Percentiles rank a stretch among this genome's conserved stretches.
Conservation (phyloP, 2,113 vertebrate genomes). For the Sylvietta virens region DNA sequence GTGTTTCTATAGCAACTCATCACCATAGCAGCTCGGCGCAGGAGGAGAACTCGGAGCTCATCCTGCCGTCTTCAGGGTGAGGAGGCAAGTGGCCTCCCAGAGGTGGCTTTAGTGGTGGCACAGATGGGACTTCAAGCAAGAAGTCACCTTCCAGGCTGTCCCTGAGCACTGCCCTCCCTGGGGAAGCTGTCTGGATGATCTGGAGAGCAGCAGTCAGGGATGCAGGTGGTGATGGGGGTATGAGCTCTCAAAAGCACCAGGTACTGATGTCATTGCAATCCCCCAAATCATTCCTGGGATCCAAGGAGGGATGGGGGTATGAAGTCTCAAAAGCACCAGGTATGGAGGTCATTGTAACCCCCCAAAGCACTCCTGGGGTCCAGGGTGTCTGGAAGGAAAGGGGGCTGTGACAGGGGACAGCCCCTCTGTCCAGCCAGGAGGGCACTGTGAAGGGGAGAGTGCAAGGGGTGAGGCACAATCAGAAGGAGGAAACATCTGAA, state of each 20-base stretch:
- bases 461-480: not conserved
- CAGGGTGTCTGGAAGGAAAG: not conserved
- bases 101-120: not conserved
- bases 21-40: conserved; percentile 55
- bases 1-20: conserved; percentile 69
- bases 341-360: rapidly evolving
- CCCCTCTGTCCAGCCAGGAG: not conserved
- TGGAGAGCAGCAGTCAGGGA: not conserved
- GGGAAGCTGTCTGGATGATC: not conserved
- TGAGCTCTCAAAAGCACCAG: not conserved
- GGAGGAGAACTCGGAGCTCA: conserved; percentile 35
- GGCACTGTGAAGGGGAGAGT: not conserved
- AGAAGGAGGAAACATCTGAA: not conserved
- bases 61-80: conserved; percentile 43
- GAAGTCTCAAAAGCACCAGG: not conserved
- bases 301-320: not conserved
- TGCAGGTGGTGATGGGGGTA: not conserved
- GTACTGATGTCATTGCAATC: rapidly evolving
- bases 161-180: not conserved
- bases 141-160: not conserved
- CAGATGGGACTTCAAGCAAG: not conserved
- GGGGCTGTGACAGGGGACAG: not conserved
- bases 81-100: not conserved
- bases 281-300: not conserved
- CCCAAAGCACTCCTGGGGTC: not conserved